These are phyloP conservation scores for Ophioderma brevispina DNA, from an alignment of 35 echinoderm and acorn worm genomes.

Conservation along the genomic window DNA sequence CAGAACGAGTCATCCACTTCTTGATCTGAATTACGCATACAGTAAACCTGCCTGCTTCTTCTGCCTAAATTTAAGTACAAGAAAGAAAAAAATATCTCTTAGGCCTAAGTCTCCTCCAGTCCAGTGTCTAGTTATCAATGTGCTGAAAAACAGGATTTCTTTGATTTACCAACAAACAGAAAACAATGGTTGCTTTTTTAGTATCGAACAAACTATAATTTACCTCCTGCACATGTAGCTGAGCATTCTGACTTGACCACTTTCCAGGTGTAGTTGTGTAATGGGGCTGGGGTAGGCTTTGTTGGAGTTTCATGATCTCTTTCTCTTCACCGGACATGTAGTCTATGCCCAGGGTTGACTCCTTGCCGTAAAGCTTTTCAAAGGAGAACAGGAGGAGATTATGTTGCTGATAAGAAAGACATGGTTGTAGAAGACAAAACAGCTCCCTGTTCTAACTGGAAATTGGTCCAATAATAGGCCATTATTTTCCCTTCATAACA, in stretches of 20 bases:
- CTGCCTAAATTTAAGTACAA: too few relatives aligned
- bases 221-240: constrained; percentile 88
- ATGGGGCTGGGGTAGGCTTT: not conserved
- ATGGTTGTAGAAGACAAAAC: too few relatives aligned
- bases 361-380: constrained; percentile 75
- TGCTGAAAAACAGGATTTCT: too few relatives aligned
- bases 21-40: constrained; percentile 25
- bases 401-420: too few relatives aligned
- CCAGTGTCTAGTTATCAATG: too few relatives aligned
- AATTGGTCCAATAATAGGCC: too few relatives aligned
- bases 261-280: constrained; percentile 79
- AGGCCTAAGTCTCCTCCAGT: not conserved
- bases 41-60: constrained; percentile 12
- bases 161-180: too few relatives aligned
- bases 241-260: constrained; percentile 62
- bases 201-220: not conserved
- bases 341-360: constrained; percentile 80
- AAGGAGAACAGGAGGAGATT: not conserved
- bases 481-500: too few relatives aligned
- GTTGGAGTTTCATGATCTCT: not conserved
- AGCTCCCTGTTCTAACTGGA: too few relatives aligned
- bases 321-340: constrained; percentile 57
- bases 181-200: too few relatives aligned
- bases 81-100: too few relatives aligned
- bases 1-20: constrained; percentile 78